These are phyloP conservation scores for Drosophila ustulata DNA, from an alignment of 2,888 invertebrate species.

Conservation along the genomic window DNA sequence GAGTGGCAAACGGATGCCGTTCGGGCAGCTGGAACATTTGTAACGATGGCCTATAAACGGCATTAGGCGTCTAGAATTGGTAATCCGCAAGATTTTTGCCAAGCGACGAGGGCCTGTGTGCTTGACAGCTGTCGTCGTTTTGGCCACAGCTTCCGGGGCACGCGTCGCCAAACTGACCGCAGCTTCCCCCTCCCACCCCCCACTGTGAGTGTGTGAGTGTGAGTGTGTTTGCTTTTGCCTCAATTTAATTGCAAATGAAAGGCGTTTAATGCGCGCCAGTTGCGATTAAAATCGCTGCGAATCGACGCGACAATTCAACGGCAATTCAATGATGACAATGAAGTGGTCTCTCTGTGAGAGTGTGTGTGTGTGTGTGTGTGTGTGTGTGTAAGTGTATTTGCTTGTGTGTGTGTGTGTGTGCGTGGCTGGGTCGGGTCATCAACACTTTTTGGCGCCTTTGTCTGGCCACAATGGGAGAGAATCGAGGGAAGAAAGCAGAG, in stretches of 20 bases:
- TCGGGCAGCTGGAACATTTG: constrained; percentile 74
- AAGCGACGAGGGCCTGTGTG: constrained; percentile 43
- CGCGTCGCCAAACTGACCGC: constrained; percentile 72
- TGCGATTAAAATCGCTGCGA: constrained; percentile 77
- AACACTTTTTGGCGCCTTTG: constrained; percentile 70
- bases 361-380: constrained; percentile 8
- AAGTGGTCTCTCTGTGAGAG: constrained; percentile 42
- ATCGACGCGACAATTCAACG: constrained; percentile 72
- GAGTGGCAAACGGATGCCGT: constrained; percentile 15
- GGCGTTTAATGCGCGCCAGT: constrained; percentile 72
- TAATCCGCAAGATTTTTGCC: constrained; percentile 78
- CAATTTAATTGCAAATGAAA: constrained; percentile 80
- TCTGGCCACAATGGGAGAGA: constrained; percentile 23
- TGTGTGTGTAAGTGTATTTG: too few species aligned
- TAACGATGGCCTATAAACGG: constrained; percentile 79
- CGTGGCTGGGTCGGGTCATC: constrained; percentile 57
- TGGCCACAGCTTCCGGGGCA: constrained; percentile 59
- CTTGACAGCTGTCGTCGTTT: constrained; percentile 51
- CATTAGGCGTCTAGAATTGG: constrained; percentile 81
- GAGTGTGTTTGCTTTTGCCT: constrained; percentile 35
- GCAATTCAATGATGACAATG: constrained; percentile 69
- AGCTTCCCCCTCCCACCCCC: constrained; percentile 38
- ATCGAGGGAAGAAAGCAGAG: constrained; percentile 8
- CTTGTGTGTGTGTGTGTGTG: constrained; percentile 1
- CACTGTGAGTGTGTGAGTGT: constrained; percentile 7